Percentiles rank a stretch among this genome's conserved stretches.
These are phyloP conservation scores for Tetramorium simillimum DNA, from an alignment of 1,140 invertebrate species.

Conservation along the genomic window DNA sequence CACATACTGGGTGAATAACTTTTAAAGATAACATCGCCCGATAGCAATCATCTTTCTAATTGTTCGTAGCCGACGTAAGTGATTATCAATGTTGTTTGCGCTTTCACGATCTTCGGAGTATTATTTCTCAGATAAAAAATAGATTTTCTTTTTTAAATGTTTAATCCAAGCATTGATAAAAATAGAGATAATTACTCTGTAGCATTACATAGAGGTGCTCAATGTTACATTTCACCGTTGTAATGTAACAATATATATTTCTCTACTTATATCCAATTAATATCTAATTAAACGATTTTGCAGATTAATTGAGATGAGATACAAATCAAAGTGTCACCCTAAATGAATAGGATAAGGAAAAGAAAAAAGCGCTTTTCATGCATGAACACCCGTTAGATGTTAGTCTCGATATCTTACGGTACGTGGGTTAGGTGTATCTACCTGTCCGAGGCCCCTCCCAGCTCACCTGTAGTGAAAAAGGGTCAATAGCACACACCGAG, in stretches of 20 bases:
- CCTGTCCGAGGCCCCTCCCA: constrained; percentile 76
- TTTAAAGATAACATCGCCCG: constrained; percentile 47
- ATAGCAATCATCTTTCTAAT: constrained; percentile 57
- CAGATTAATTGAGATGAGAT: constrained; percentile 6
- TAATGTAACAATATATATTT: background rate
- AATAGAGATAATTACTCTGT: background rate
- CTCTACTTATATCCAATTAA: background rate
- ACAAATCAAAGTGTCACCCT: constrained; percentile 2
- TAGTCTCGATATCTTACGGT: constrained; percentile 69
- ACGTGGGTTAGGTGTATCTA: constrained; percentile 78
- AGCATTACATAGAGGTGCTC: background rate
- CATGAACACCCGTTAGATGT: constrained; percentile 69
- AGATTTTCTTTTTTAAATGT: background rate
- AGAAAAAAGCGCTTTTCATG: constrained; percentile 19
- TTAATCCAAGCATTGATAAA: background rate
- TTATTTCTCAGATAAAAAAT: constrained; percentile 1
- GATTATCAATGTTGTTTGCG: background rate
- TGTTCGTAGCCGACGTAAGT: constrained; percentile 39
- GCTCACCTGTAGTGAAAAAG: constrained; percentile 79
- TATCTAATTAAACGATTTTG: constrained; percentile 43
- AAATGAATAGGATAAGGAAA: background rate
- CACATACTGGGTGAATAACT: constrained; percentile 70
- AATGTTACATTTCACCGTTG: background rate
- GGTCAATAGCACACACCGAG: constrained; percentile 78
- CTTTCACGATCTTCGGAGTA: background rate